Base-by-base conservation (phyloP, 2,797 vertebrate genomes). In the Acanthis flammea region DNA sequence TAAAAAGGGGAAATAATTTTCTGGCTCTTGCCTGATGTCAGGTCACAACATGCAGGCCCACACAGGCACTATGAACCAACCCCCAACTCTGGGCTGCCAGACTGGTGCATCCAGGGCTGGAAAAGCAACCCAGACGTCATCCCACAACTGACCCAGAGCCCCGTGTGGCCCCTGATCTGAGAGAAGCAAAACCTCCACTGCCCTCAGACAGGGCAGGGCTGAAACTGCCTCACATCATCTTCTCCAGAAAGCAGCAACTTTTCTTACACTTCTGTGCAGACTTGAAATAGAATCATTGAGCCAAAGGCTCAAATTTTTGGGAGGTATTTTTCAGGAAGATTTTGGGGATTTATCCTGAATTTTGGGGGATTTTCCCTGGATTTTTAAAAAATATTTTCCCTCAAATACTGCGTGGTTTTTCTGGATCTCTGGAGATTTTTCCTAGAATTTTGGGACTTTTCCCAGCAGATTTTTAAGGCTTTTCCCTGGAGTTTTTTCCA, bases 161-260 rank as follows among this genome's bases (percentile, higher is more conserved):
- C 25, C 0, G 0, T 1, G 21, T 12, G 57, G 28, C 9, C 12
- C 19, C 30, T 12, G 9, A 65, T 12, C 12, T 4, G 12, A 63
- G 48, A 68, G 30, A 60, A 16, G 16, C 30, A 57, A 6, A 48
- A 60, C 19, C 31, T 41, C 12, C 72, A 37, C 42, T n/a, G 33
- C 57, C 48, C 35, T 66, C 22, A 37, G 45, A 31, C 4, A 22
- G 28, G 17, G 18, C 30, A 44, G 45, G 8, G 35, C 47, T 50
- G 42, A 61, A 67, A 58, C 50, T 22, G 31, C 12, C 17, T 54
- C 19, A 37, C 45, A 48, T 35, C 19, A 19, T 14, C 30, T 68
- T 42, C 55, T 88, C 37, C 22, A 70, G 50, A 53, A 89, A 60
- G 13, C 55, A 82, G 39, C 19, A 44, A 42, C 33, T 85, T 70